Evolutionary conservation across 2,888 invertebrate genomes (phyloP), one percentile per base, ranked within the genome.

Genomic region (Microctonus aethiopoides): DNA sequence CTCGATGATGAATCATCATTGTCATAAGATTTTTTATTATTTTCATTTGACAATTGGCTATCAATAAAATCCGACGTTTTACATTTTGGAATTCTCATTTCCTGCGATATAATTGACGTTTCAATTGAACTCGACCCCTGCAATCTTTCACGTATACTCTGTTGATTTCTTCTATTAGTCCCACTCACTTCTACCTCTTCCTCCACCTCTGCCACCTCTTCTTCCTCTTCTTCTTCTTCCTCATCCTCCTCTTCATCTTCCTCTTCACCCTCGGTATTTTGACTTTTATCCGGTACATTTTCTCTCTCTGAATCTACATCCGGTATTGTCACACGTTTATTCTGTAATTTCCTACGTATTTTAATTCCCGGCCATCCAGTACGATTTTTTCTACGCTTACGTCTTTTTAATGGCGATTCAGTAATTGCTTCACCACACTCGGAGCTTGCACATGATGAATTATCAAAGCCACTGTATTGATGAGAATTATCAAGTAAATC

Each of bases 331-430:
- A 68, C 39, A n/a, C 78, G 76, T 41, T 81, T 82, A 0, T 72
- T 65, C 34, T 78, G 78, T 20, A 81, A 62, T 72, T 82, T 83
- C 65, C 81, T 81, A 24, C 80, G 77, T 70, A 84, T 82, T 70
- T 84, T 84, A 46, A 83, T 87, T 1, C 86, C 84, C 0, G 95
- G 95, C 95, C 95, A 95, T 9, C 95, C 95, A 0, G 95, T 95
- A 72, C 91, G 89, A 85, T 95, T 95, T 84, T 92, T 92, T 87
- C 92, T 91, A 84, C 91, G 90, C 81, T 91, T 91, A 74, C 89
- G 89, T 64, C 88, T 87, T 57, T 90, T 89, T 11, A 82, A 66
- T 0, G 85, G 86, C 0, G 79, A 83, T 60, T 86, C 85, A n/a
- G 63, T 36, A 2, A 72, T 75, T 0, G 71, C 57, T 16, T 86